Percentiles rank a stretch among this genome's conserved stretches.
These are phyloP conservation scores for Nasalis larvatus DNA, from an alignment of 2,113 vertebrate genomes.

Conservation along the genomic window DNA sequence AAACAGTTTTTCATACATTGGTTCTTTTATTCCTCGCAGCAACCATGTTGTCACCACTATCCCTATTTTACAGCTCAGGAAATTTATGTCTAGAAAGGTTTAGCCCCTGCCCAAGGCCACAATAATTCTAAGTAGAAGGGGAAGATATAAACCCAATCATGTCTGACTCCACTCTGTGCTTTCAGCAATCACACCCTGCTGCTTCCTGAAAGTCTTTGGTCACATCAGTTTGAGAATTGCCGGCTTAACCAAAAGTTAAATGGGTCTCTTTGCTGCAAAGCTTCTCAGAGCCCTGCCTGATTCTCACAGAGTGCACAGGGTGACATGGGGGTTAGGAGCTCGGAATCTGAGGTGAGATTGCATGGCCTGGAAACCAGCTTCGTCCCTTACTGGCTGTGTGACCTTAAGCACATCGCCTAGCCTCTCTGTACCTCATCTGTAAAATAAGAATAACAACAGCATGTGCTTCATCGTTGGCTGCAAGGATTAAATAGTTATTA, in stretches of 20 bases:
- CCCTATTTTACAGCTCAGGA: not conserved
- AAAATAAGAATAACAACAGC: not conserved
- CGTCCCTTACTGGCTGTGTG: not conserved
- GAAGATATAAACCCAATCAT: not conserved
- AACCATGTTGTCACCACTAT: not conserved
- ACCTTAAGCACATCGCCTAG: not conserved
- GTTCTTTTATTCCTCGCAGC: not conserved
- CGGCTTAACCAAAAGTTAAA: not conserved
- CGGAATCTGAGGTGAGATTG: not conserved
- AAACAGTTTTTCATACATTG: not conserved
- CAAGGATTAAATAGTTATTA: not conserved
- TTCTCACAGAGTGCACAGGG: rapidly evolving
- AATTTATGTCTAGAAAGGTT: not conserved
- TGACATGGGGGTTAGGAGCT: not conserved
- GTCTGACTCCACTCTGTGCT: not conserved
- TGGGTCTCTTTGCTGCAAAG: not conserved
- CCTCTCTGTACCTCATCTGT: not conserved
- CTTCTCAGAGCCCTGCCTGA: not conserved
- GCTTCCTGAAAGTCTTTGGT: not conserved
- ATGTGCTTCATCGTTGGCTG: not conserved
- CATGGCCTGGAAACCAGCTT: not conserved
- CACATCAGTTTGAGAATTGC: not conserved
- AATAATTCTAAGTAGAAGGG: not conserved
- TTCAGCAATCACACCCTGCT: not conserved
- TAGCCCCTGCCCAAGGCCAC: not conserved